These are phyloP conservation scores for Apotomis betuletana DNA, from an alignment of 2,888 invertebrate genomes.

Conservation along the genomic window DNA sequence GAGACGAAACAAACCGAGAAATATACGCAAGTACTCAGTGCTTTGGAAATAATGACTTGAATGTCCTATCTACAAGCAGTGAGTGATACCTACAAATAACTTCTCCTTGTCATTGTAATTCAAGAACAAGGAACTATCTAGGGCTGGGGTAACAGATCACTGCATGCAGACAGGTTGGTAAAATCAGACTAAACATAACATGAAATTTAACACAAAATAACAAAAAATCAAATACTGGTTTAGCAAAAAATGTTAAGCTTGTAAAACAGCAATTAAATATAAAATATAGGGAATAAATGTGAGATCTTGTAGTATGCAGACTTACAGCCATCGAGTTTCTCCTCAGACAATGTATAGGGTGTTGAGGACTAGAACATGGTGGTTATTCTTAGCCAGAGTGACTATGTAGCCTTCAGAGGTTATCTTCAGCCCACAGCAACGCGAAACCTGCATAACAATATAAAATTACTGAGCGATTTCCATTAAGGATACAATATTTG, in stretches of 20 bases:
- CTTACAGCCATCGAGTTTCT: slow-evolving; percentile 81
- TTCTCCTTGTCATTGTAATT: slow-evolving; percentile 62
- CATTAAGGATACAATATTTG: background rate
- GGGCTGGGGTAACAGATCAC: slow-evolving; percentile 65
- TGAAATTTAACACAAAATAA: slow-evolving; percentile 80
- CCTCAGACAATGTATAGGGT: slow-evolving; percentile 96
- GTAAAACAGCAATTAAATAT: slow-evolving; percentile 82
- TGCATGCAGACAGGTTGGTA: slow-evolving; percentile 68
- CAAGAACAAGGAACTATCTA: slow-evolving; percentile 64
- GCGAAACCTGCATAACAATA: slow-evolving; percentile 90
- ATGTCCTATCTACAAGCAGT: slow-evolving; percentile 71
- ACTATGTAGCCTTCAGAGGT: slow-evolving; percentile 98
- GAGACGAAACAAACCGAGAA: slow-evolving; percentile 73
- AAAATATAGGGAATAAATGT: slow-evolving; percentile 83
- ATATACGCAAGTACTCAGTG: slow-evolving; percentile 75
- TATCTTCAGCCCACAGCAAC: slow-evolving; percentile 98
- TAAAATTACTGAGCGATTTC: background rate
- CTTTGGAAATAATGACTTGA: slow-evolving; percentile 79
- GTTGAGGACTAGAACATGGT: slow-evolving; percentile 98
- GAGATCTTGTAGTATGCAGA: slow-evolving; percentile 84
- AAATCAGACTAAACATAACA: slow-evolving; percentile 73
- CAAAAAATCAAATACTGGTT: slow-evolving; percentile 83
- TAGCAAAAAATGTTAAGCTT: slow-evolving; percentile 82
- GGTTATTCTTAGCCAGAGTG: slow-evolving; percentile 99
- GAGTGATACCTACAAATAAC: slow-evolving; percentile 52